Evolutionary conservation across 2,797 vertebrate genomes (phyloP), one percentile per base, ranked within the genome.

Genomic region (Ctenopoma kingsleyae): DNA sequence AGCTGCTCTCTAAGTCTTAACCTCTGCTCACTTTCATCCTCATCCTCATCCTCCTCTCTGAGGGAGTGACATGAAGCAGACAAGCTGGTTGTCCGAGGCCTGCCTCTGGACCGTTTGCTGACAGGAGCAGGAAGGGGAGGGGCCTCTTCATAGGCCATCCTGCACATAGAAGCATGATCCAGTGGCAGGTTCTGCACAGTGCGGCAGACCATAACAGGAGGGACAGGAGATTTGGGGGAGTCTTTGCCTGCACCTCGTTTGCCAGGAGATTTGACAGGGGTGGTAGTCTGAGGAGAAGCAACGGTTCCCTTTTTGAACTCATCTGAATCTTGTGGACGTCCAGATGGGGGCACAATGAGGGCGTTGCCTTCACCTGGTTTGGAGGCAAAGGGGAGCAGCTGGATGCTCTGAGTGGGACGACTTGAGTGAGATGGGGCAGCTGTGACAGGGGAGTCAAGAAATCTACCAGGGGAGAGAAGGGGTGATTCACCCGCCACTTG

Each of bases 151-250:
- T 93, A 94, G 76, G 93, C 95, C 74, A 96, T 93, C 78, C 95
- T 95, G 69, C 97, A 97, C 91, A 98, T 89, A 19, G 95, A 97
- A 0, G 97, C 96, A 0, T 98, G 97, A 89, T 98, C 97, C 86
- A 96, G 79, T 0, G 97, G 97, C 52, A 98, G 91, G 87, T 98
- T 97, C 74, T 95, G 94, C 72, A 98, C 96, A 6, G 96, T 97
- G 78, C 95, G 93, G 77, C 95, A 96, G 30, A 95, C 90, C 50
- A 93, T 91, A 10, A 91, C 43, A 0, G 91, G 88, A 12, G 88
- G 67, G 51, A 78, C 54, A 0, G 90, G 73, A 2, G 90, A 86
- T 79, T 87, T 89, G 48, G 92, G 88, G 3, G 86, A 84, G 22
- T 93, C 94, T 78, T 90, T 93, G 57, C 84, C 76, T 2, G 76